A percentile compares a stretch with the other conserved stretches of the same genome.
phyloP scores from a whole-genome alignment of 2,113 vertebrate genomes.

The Ancistrus triradiatus region DNA sequence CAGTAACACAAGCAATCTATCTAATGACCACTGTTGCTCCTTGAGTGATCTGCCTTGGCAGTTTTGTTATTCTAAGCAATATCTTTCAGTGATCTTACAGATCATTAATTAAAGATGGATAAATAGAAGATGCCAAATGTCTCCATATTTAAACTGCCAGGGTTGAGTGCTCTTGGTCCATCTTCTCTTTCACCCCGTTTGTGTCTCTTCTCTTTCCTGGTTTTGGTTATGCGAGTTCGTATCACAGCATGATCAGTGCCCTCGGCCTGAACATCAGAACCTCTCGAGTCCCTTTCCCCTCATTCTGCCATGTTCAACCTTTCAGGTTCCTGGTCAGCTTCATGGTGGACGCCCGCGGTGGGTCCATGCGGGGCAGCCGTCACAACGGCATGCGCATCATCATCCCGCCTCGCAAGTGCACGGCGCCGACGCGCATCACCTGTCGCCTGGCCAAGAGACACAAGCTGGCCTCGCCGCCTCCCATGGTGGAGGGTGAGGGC shows the following conservation, averaged over 20 bases:
- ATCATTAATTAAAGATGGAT: too few species aligned
- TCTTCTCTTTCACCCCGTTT: slow-evolving; percentile 10
- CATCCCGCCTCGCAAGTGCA: slow-evolving; percentile 95
- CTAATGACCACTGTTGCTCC: slow-evolving; percentile 8
- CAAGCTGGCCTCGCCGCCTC: slow-evolving; percentile 91
- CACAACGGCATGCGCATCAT: slow-evolving; percentile 98
- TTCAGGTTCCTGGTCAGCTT: slow-evolving; percentile 96
- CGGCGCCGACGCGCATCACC: slow-evolving; percentile 93
- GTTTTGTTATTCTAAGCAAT: slow-evolving; percentile 6
- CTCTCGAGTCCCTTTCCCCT: slow-evolving; percentile 15
- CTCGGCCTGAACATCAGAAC: too few species aligned
- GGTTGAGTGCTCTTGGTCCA: slow-evolving; percentile 47
- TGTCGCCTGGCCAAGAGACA: slow-evolving; percentile 95
- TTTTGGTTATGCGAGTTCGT: slow-evolving; percentile 47
- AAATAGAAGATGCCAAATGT: too few species aligned
- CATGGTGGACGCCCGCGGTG: slow-evolving; percentile 95
- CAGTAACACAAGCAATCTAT: slow-evolving; percentile 1
- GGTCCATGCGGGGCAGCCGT: slow-evolving; percentile 96
- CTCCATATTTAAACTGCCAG: slow-evolving; percentile 45
- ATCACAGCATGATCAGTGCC: too few species aligned
- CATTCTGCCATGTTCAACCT: slow-evolving; percentile 4
- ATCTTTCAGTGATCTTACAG: too few species aligned
- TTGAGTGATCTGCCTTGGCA: slow-evolving; percentile 36
- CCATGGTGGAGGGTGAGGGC: slow-evolving; percentile 98
- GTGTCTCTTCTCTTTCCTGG: slow-evolving; percentile 37